Base-by-base conservation (phyloP, 2,888 invertebrate species). In the Agrochola lychnidis region DNA sequence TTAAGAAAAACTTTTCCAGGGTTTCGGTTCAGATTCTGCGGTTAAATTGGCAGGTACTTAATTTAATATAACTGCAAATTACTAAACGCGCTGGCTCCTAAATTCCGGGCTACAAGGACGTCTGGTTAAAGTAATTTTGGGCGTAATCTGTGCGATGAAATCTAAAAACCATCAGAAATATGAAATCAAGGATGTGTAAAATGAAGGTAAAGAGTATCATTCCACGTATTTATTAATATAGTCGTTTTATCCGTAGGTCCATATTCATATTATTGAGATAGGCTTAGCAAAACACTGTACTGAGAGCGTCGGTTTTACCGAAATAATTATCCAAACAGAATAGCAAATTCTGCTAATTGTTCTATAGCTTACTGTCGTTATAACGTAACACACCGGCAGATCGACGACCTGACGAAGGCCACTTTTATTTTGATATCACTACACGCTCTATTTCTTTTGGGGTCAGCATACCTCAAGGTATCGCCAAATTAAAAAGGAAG, bases 391-490 rank as follows among this genome's bases (percentile, higher is more conserved):
- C 22, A 51, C 62, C 40, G 30, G 6, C n/a, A 68, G 79, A 59
- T 69, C 70, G 25, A 74, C 4, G 57, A 79, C 68, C 70, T 64
- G 12, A 0, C 19, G 22, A 83, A 82, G 79, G 82, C 9, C 69
- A 69, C 40, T 79, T 25, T 73, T 83, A 82, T 78, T 73, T 73
- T 40, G 30, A 7, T 57, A 69, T 56, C 19, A 70, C 62, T 36
- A 16, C 59, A 82, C 48, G 66, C 80, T 83, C 84, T 79, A 63
- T 61, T 79, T 79, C 10, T 69, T 74, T 59, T 72, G 48, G 72
- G 71, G 66, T 75, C 79, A 69, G 51, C 42, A 67, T 22, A 64
- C 36, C 12, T 36, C 70, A 70, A 69, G 59, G 78, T 70, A 30
- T 36, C 30, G 30, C 22, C 14, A 14, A n/a, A 66, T 48, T 36